These are phyloP conservation scores for Baccha elongata DNA, from an alignment of 2,888 invertebrate genomes.

Conservation along the genomic window DNA sequence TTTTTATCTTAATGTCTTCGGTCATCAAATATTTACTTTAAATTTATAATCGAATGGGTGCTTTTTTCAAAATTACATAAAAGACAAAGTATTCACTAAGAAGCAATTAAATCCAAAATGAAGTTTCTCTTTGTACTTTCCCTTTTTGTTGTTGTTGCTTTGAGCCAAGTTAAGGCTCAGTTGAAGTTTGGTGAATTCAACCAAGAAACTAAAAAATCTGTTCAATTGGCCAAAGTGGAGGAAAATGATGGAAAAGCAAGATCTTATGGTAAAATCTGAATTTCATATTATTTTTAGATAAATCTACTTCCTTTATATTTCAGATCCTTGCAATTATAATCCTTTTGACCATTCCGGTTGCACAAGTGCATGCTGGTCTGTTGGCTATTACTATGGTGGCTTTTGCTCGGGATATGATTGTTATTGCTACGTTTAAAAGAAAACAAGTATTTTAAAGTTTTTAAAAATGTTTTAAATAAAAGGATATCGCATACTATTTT, in stretches of 20 bases:
- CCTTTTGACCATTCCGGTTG: slow-evolving; percentile 22
- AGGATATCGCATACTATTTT: not conserved
- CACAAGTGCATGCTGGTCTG: slow-evolving; percentile 6
- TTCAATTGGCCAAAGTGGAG: not conserved
- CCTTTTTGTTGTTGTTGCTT: not conserved
- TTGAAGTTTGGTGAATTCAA: not conserved
- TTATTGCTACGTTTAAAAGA: slow-evolving; percentile 34
- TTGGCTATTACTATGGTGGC: slow-evolving; percentile 39
- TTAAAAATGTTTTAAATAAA: not conserved
- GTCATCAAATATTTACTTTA: not conserved
- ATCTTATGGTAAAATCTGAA: slow-evolving; percentile 8
- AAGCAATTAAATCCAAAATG: slow-evolving; percentile 29
- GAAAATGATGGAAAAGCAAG: not conserved
- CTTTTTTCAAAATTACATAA: slow-evolving; percentile 3
- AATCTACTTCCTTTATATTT: not conserved
- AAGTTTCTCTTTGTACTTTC: slow-evolving; percentile 11
- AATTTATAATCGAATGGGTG: not conserved
- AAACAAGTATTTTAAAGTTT: not conserved
- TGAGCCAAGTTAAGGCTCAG: slow-evolving; percentile 3
- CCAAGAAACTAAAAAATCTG: not conserved
- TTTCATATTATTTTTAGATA: not conserved
- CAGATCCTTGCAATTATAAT: slow-evolving; percentile 53
- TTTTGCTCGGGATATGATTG: slow-evolving; percentile 45
- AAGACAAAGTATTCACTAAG: not conserved
- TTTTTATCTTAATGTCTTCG: slow-evolving; percentile 17